Conservation (phyloP, 1,140 invertebrate species). For the Drosophila baimaii region DNA sequence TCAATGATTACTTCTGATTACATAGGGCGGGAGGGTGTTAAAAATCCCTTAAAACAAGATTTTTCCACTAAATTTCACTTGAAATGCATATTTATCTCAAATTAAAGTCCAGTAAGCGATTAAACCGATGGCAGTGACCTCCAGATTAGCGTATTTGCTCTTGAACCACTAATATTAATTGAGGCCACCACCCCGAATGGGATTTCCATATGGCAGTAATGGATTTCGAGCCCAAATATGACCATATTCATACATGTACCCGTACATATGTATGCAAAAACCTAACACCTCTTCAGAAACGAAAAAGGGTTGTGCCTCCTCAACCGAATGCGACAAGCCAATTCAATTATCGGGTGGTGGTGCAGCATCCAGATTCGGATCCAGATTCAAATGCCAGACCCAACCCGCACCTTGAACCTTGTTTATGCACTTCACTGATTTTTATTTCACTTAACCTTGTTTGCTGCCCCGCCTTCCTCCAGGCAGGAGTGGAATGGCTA, state of each 20-base stretch:
- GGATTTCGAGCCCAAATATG: conserved; percentile 24
- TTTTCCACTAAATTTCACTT: background rate
- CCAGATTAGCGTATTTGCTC: conserved; percentile 32
- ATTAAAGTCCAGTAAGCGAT: background rate
- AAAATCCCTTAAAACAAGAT: too few relatives aligned
- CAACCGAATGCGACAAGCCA: conserved; percentile 55
- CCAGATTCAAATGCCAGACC: conserved; percentile 28
- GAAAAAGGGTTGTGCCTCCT: conserved; percentile 65
- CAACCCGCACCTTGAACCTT: conserved; percentile 74
- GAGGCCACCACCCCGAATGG: conserved; percentile 21
- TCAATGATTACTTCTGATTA: too few relatives aligned
- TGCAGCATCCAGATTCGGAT: conserved; percentile 29
- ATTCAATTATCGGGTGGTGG: conserved; percentile 68
- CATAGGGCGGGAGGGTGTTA: too few relatives aligned
- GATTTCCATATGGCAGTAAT: conserved; percentile 56
- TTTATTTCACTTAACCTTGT: conserved; percentile 77
- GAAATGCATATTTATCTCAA: background rate
- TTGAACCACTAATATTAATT: conserved; percentile 26
- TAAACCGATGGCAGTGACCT: conserved; percentile 14
- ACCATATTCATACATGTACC: conserved; percentile 2
- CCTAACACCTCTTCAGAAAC: conserved; percentile 31
- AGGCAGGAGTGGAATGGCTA: too few relatives aligned
- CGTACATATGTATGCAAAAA: conserved; percentile 65
- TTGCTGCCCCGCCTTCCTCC: conserved; percentile 32
- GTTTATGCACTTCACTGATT: conserved; percentile 74